Percentiles rank a stretch among this genome's conserved stretches.
Evolutionary conservation across 2,797 vertebrate genomes (phyloP).

Genomic region (Liasis olivaceus): DNA sequence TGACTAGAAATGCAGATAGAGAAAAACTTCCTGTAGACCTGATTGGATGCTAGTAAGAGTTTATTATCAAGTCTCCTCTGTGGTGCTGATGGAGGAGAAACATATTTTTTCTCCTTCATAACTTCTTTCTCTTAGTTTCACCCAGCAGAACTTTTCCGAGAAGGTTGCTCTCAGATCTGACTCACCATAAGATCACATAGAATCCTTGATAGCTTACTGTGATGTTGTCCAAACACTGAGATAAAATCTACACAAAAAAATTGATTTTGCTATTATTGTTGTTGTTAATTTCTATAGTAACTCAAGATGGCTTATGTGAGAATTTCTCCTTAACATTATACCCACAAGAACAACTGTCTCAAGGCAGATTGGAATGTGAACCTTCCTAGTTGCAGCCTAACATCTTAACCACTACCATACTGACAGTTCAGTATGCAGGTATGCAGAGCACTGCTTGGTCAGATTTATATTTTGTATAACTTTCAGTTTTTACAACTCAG

Average conservation of each 20-base stretch:
- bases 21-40: neutral
- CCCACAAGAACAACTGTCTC: too few species aligned
- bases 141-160: neutral
- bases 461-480: too few species aligned
- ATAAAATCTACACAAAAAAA: neutral
- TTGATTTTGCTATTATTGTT: neutral
- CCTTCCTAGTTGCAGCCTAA: too few species aligned
- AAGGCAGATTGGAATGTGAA: too few species aligned
- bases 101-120: neutral
- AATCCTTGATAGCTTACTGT: neutral
- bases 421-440: too few species aligned
- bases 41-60: neutral
- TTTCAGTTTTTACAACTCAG: too few species aligned
- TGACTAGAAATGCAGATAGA: neutral
- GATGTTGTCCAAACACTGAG: neutral
- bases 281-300: too few species aligned
- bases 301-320: too few species aligned
- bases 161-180: neutral
- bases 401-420: too few species aligned
- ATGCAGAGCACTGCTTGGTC: too few species aligned
- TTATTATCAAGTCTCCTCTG: neutral
- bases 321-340: too few species aligned
- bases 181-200: neutral
- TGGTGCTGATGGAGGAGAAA: neutral
- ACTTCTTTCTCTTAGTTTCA: neutral